Evolutionary conservation across 2,888 invertebrate species (phyloP), one percentile per base, ranked within the genome.

Genomic region (Sarcophaga variegata): DNA sequence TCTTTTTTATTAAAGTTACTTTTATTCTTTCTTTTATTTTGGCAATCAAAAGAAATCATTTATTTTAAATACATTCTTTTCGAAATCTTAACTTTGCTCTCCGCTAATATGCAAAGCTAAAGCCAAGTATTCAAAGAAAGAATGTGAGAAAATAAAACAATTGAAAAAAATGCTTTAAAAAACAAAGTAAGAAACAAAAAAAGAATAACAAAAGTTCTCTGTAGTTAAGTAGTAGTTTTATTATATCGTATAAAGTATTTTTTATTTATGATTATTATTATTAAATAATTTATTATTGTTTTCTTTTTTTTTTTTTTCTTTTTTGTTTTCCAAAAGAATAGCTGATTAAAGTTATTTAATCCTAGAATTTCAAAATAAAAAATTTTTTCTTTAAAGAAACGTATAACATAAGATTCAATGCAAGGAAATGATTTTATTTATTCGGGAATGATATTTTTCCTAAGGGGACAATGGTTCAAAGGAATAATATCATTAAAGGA

Each of bases 241-340:
- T 37, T 37, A 37, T 37, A 37, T 37, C 37, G 37, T 37, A 37
- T 37, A 37, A 37, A 37, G 37, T 37, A 54, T 77, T 77, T 77
- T 77, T 70, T 70, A 47, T 75, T 54, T 62, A 72, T 64, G 59
- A 54, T 59, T 45, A 47, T 54, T 76, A 64, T 70, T 76, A 76
- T 64, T 76, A 47, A 47, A 17, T 45, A 70, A 82, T 64, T 76
- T 82, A 82, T 76, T 27, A 75, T 82, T 22, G 22, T 49, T 70
- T 70, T 47, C 17, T 12, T 22, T 47, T 63, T 47, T 22, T 47
- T 63, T 47, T 12, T 25, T 60, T 12, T 78, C 10, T 2, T 37
- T 37, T 37, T 8, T 8, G 2, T 37, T 37, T 37, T 37, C 2
- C 37, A 37, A 37, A 37, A 37, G 37, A 37, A 37, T 37, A 37